Conservation (phyloP, 2,113 vertebrate species). For the Nibea albiflora region DNA sequence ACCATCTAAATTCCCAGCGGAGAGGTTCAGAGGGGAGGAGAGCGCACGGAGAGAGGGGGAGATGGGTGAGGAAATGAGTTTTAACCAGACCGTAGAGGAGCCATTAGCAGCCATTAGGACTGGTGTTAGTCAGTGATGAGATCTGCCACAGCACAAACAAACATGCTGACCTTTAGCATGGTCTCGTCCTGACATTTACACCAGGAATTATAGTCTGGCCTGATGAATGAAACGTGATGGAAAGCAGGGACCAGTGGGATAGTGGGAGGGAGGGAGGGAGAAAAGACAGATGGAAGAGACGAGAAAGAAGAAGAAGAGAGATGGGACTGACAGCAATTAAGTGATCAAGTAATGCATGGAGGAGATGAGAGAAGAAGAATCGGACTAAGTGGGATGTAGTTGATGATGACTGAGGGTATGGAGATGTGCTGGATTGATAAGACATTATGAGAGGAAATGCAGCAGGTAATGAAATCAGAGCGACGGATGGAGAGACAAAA, state of each 20-base stretch:
- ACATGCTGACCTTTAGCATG: conserved; percentile 80
- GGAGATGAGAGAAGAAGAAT: conserved; percentile 17
- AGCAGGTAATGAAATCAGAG: conserved; percentile 66
- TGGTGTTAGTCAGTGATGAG: conserved; percentile 72
- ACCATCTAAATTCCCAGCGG: conserved; percentile 21
- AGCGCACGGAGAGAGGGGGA: not conserved
- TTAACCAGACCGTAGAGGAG: conserved; percentile 55
- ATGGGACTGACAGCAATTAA: conserved; percentile 27
- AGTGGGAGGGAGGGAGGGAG: conserved; percentile 6
- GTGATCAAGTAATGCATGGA: conserved; percentile 18
- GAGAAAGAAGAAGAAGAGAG: conserved; percentile 7
- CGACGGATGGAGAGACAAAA: conserved; percentile 38
- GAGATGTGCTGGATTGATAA: conserved; percentile 46
- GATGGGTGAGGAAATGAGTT: conserved; percentile 61
- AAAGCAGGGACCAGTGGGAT: not conserved
- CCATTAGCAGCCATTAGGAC: conserved; percentile 72
- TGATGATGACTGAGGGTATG: conserved; percentile 46
- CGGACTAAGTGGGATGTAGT: conserved; percentile 38
- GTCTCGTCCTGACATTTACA: conserved; percentile 78
- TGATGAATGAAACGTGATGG: conserved; percentile 65
- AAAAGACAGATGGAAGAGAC: conserved; percentile 14
- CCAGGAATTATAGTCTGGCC: conserved; percentile 61
- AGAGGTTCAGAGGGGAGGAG: conserved; percentile 1
- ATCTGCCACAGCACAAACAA: conserved; percentile 76
- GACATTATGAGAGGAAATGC: conserved; percentile 61